Evolutionary conservation across 2,797 vertebrate species (phyloP).

Genomic region (Pagetopsis macropterus): DNA sequence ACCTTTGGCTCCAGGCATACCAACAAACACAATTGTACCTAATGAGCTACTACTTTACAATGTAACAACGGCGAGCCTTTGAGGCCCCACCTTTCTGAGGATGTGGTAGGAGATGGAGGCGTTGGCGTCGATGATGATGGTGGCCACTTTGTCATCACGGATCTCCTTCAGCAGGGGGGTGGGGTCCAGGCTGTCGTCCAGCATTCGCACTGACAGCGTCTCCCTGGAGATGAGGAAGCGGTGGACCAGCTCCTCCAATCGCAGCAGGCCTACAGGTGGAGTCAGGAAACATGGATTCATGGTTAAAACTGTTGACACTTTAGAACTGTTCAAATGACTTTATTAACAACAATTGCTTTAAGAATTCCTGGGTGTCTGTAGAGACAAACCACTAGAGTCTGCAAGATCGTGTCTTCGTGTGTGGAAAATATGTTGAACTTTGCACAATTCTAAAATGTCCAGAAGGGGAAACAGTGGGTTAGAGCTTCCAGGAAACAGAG

Average conservation of each 20-base stretch:
- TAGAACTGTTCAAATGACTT: background rate
- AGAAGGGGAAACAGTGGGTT: too few species aligned
- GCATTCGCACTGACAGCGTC: conserved; percentile 90
- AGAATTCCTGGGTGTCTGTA: conserved; percentile 25
- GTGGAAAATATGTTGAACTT: too few species aligned
- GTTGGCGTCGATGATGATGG: conserved; percentile 93
- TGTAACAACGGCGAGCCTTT: background rate
- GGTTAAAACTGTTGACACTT: background rate
- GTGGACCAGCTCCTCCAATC: conserved; percentile 91
- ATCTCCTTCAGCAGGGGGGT: conserved; percentile 94
- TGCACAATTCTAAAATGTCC: too few species aligned
- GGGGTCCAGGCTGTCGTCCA: conserved; percentile 90
- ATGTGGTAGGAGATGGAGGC: conserved; percentile 87
- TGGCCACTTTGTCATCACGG: conserved; percentile 92
- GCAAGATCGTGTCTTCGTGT: too few species aligned
- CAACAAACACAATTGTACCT: too few species aligned
- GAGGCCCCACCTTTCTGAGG: conserved; percentile 71
- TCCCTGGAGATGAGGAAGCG: conserved; percentile 94
- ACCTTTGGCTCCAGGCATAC: too few species aligned
- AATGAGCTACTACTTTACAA: too few species aligned
- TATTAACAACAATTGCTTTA: too few species aligned
- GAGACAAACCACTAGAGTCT: conserved; percentile 2
- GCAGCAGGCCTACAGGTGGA: conserved; percentile 85
- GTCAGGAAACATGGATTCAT: background rate
- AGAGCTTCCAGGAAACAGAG: too few species aligned